Percentiles rank a stretch among this genome's conserved stretches.
phyloP scores from a whole-genome alignment of 2,797 vertebrate species.

The Phoxinus dragarum region DNA sequence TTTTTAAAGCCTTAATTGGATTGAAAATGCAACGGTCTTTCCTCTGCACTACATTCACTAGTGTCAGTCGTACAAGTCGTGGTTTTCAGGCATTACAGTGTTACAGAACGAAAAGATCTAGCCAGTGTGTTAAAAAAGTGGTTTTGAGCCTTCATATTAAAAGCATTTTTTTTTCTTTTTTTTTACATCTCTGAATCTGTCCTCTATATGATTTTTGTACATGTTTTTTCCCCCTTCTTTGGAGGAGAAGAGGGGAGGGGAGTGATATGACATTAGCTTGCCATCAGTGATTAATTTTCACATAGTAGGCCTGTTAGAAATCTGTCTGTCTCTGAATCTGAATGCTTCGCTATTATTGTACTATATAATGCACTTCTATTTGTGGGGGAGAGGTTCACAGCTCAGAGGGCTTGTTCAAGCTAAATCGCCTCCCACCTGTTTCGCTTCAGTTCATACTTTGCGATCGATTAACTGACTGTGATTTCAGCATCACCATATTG shows the following conservation, averaged over 20 bases:
- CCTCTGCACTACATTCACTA: conserved; percentile 13
- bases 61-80: not conserved
- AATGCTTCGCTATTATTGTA: conserved; percentile 3
- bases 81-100: not conserved
- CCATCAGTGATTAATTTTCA: conserved; percentile 4
- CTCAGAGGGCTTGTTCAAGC: not conserved
- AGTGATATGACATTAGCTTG: not conserved
- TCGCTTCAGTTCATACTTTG: conserved; percentile 24
- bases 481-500: conserved; percentile 12
- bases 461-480: conserved; percentile 30
- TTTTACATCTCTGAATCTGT: not conserved
- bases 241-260: not conserved
- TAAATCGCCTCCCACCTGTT: not conserved
- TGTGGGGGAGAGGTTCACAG: not conserved
- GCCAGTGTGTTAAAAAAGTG: not conserved
- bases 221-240: not conserved
- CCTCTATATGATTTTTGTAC: not conserved
- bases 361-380: conserved; percentile 21
- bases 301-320: conserved; percentile 12
- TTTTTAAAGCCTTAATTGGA: conserved; percentile 40
- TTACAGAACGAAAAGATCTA: not conserved
- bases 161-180: not conserved
- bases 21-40: conserved; percentile 31
- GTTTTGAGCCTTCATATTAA: not conserved
- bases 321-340: conserved; percentile 18